Evolutionary conservation across 1,140 invertebrate genomes (phyloP).

Genomic region (Conopomorpha cramerella): DNA sequence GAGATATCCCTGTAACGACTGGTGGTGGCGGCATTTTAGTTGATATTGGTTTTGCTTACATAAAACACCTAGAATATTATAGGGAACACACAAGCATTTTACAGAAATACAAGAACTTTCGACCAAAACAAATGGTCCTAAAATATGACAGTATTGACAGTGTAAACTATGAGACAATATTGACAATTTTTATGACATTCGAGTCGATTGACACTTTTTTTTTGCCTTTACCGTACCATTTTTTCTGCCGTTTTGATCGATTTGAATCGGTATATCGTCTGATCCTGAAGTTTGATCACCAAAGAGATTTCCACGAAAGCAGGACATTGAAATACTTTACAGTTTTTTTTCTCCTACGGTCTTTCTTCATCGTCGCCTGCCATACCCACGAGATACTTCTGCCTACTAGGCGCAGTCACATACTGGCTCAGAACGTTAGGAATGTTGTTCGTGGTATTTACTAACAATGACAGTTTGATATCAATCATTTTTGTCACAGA

Average conservation of each 20-base stretch:
- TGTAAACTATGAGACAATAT: background rate
- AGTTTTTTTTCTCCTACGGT: background rate
- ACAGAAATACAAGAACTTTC: background rate
- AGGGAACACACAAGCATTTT: background rate
- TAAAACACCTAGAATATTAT: no score
- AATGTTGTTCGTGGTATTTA: background rate
- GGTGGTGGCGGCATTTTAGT: conserved; percentile 74
- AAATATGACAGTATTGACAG: no score
- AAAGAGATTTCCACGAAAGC: no score
- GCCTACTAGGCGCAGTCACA: no score
- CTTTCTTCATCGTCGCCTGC: background rate
- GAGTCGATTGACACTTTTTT: background rate
- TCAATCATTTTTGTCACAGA: no score
- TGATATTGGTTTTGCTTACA: no score
- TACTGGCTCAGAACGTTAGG: no score
- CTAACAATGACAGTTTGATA: background rate
- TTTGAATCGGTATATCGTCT: background rate
- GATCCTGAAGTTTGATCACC: no score
- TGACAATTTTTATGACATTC: background rate
- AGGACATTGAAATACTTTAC: background rate
- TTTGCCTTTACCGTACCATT: background rate
- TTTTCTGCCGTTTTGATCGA: background rate
- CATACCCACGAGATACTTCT: no score
- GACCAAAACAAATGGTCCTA: background rate
- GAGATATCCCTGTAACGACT: conserved; percentile 95